Evolutionary conservation across 2,113 vertebrate genomes (phyloP).

Genomic region (Azemiops feae): DNA sequence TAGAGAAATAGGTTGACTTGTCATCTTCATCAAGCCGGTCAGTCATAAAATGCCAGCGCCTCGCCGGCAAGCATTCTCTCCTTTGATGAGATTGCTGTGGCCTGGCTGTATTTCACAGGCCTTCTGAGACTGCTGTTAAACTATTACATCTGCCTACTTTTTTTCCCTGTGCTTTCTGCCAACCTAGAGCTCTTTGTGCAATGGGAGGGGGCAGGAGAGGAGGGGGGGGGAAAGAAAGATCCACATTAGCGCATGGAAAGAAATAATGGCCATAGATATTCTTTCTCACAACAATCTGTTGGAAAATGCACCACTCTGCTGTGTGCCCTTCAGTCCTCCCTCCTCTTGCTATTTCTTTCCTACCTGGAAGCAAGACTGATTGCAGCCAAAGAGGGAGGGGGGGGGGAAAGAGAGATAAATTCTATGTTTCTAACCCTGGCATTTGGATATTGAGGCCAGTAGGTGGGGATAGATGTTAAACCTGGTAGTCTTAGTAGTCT

Average conservation of each 20-base stretch:
- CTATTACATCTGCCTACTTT: neutral
- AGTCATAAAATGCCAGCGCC: neutral
- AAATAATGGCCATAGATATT: neutral
- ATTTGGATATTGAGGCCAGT: conserved; percentile 60
- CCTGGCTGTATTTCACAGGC: neutral
- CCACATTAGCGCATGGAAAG: neutral
- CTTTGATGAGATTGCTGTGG: neutral
- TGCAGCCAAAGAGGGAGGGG: neutral
- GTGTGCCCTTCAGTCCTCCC: neutral
- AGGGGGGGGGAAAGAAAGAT: neutral
- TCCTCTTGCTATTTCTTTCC: neutral
- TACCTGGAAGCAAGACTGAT: neutral
- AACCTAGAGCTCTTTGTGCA: neutral
- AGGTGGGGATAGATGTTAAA: conserved; percentile 72
- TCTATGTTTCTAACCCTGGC: neutral
- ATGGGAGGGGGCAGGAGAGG: neutral
- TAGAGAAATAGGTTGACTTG: neutral
- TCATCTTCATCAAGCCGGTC: neutral
- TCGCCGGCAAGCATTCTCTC: neutral
- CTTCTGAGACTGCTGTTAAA: neutral
- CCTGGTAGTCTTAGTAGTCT: conserved; percentile 50
- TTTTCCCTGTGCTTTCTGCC: neutral
- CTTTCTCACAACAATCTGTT: neutral
- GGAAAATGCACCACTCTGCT: neutral
- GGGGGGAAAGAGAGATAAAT: neutral